Percentiles rank a stretch among this genome's conserved stretches.
Evolutionary conservation across 2,113 vertebrate species (phyloP).

Genomic region (Phyllostomus hastatus): DNA sequence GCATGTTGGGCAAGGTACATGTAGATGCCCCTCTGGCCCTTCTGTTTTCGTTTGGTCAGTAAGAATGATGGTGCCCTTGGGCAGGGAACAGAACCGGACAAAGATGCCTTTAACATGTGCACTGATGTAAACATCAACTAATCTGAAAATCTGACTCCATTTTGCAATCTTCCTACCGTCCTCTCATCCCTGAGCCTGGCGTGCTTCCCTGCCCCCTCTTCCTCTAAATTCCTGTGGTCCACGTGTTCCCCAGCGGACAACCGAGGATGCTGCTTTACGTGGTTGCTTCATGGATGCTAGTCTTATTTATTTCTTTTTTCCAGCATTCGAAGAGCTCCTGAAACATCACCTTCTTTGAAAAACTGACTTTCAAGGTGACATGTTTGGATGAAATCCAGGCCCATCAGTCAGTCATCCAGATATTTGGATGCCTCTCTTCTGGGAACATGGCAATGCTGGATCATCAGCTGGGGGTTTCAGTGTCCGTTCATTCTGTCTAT

Average conservation of each 20-base stretch:
- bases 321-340: background rate
- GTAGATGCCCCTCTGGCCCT: background rate
- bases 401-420: background rate
- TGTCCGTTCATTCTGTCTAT: background rate
- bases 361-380: slow-evolving; percentile 9
- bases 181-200: background rate
- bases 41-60: background rate
- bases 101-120: background rate
- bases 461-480: background rate
- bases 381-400: background rate
- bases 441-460: background rate
- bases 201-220: background rate
- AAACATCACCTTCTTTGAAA: slow-evolving; percentile 1
- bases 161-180: background rate
- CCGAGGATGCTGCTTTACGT: background rate
- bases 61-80: background rate
- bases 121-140: background rate
- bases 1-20: background rate
- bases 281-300: background rate
- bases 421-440: slow-evolving; percentile 15
- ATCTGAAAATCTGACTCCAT: background rate
- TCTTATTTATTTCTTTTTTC: slow-evolving; percentile 35
- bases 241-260: background rate
- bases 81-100: background rate
- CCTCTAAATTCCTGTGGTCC: background rate